Percentiles rank a stretch among this genome's conserved stretches.
Conservation (phyloP, 2,888 invertebrate genomes). For the Auanema sp. region DNA sequence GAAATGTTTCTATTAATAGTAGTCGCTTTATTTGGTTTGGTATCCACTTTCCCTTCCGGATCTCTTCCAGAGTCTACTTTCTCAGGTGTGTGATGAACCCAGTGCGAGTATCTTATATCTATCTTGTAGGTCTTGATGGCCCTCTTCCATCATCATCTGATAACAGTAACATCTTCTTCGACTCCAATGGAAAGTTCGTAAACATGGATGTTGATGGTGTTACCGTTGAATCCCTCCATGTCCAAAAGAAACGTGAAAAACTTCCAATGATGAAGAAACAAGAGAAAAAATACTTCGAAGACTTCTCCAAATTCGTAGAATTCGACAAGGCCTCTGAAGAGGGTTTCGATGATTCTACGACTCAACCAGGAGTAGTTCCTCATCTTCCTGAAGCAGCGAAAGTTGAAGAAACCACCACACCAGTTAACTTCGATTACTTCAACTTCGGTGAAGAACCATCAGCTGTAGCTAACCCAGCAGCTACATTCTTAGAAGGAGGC, state of each 20-base stretch:
- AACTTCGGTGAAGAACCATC: slow-evolving; percentile 24
- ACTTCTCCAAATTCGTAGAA: slow-evolving; percentile 4
- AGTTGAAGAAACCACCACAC: slow-evolving; percentile 5
- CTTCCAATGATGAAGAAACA: slow-evolving; percentile 27
- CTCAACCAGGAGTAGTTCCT: slow-evolving; percentile 17
- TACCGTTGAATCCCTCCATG: not conserved
- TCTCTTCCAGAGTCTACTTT: too few species aligned
- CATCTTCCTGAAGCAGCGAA: not conserved
- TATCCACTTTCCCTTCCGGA: too few species aligned
- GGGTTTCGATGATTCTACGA: slow-evolving; percentile 7
- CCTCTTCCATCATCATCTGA: too few species aligned
- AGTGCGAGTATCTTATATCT: too few species aligned
- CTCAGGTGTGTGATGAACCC: too few species aligned
- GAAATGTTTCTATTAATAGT: too few species aligned
- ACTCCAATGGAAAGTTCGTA: slow-evolving; percentile 25
- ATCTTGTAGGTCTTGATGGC: too few species aligned
- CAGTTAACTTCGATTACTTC: slow-evolving; percentile 4
- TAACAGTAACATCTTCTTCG: not conserved
- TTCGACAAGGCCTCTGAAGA: too few species aligned
- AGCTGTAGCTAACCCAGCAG: slow-evolving; percentile 54
- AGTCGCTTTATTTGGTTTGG: too few species aligned
- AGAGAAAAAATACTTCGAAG: slow-evolving; percentile 5
- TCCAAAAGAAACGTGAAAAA: slow-evolving; percentile 37
- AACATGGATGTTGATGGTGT: slow-evolving; percentile 33
- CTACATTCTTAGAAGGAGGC: slow-evolving; percentile 51